phyloP scores from a whole-genome alignment of 2,113 vertebrate genomes.

The Myrmecophaga tridactyla region DNA sequence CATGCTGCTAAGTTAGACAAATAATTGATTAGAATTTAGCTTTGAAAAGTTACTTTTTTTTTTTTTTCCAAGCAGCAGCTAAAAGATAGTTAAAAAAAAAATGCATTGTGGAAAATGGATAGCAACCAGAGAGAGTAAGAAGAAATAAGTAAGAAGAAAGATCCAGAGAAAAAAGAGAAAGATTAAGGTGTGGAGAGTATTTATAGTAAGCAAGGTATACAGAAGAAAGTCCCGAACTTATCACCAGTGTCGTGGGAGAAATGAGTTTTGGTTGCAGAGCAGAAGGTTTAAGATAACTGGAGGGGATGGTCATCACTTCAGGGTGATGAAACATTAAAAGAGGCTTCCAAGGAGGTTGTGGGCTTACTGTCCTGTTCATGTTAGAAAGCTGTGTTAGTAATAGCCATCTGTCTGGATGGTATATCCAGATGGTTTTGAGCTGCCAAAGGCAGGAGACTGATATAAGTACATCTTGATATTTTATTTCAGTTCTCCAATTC shows the following conservation, averaged over 20 bases:
- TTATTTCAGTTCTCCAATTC: not conserved
- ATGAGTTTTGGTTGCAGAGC: not conserved
- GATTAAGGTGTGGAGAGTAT: not conserved
- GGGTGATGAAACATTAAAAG: not conserved
- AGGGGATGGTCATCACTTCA: not conserved
- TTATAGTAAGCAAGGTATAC: not conserved
- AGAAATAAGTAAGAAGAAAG: not conserved
- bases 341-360: not conserved
- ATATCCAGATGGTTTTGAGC: not conserved
- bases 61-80: constrained; percentile 1
- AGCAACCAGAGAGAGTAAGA: not conserved
- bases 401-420: not conserved
- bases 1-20: not conserved
- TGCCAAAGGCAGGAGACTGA: not conserved
- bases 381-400: not conserved
- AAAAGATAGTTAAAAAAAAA: not conserved
- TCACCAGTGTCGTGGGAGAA: not conserved
- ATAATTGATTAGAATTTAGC: not conserved
- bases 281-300: constrained; percentile 33
- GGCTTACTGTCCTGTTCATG: not conserved
- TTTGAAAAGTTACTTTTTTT: not conserved
- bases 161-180: not conserved
- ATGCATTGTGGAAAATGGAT: not conserved
- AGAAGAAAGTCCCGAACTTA: not conserved
- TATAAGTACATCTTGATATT: not conserved